A percentile compares a stretch with the other conserved stretches of the same genome.
phyloP scores from a whole-genome alignment of 2,113 vertebrate genomes.

The Ginglymostoma cirratum region DNA sequence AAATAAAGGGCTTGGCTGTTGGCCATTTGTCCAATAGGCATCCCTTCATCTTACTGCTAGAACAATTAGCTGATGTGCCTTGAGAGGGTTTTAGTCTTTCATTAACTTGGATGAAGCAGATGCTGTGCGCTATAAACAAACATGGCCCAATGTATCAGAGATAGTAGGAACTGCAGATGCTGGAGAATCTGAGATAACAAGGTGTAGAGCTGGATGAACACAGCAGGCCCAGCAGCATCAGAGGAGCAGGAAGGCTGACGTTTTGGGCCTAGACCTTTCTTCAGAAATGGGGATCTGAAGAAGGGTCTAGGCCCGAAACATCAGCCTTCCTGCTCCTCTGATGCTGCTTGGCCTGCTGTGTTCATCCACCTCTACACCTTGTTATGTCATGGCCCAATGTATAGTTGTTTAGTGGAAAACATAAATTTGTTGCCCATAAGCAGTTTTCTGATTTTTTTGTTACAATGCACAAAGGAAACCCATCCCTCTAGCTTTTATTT shows the following conservation, averaged over 20 bases:
- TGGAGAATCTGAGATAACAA: no score
- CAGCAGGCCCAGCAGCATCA: no score
- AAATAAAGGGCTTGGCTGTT: neutral
- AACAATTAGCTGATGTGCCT: neutral
- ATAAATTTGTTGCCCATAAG: neutral
- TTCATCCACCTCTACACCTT: no score
- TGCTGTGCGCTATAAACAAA: neutral
- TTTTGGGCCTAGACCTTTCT: no score
- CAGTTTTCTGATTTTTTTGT: neutral
- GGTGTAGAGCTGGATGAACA: no score
- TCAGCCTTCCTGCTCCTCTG: no score
- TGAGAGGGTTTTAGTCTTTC: neutral
- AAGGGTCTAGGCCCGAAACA: no score
- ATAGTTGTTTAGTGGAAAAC: neutral
- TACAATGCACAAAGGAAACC: neutral
- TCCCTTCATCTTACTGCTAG: neutral
- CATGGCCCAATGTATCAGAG: neutral
- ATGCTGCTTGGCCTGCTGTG: no score
- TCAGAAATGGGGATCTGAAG: no score
- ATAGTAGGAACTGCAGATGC: no score
- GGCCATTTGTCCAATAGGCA: neutral
- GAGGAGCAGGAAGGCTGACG: no score
- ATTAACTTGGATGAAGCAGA: neutral
- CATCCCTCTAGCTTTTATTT: neutral
- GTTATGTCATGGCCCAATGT: neutral